A percentile compares a stretch with the other conserved stretches of the same genome.
Conservation (phyloP, 92 coral and sea anemone genomes). For the Epizoanthus scotinus region DNA sequence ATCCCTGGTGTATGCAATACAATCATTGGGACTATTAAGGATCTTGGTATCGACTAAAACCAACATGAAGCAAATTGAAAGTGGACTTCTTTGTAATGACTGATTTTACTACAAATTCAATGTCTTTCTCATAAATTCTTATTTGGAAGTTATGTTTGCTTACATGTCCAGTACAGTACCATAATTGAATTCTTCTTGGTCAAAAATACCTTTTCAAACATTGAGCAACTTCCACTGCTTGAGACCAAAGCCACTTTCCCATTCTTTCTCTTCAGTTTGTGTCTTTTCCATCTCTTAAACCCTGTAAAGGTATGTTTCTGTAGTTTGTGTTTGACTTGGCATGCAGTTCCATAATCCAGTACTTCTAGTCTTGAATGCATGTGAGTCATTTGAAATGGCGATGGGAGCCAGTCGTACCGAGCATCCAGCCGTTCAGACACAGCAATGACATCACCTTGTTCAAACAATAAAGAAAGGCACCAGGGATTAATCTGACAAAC, state of each 20-base stretch:
- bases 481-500: too few relatives aligned
- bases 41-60: too few relatives aligned
- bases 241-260: conserved; percentile 82
- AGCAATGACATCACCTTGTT: conserved; percentile 72
- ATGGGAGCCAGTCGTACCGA: conserved; percentile 96
- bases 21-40: too few relatives aligned
- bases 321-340: conserved; percentile 35
- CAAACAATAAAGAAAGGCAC: not conserved
- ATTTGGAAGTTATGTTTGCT: too few relatives aligned
- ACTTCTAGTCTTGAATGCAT: conserved; percentile 54
- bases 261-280: conserved; percentile 39
- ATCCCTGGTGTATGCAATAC: too few relatives aligned
- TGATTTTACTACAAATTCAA: too few relatives aligned
- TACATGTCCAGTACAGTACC: not conserved
- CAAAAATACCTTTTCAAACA: conserved; percentile 72
- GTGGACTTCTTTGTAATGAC: too few relatives aligned
- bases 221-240: conserved; percentile 75
- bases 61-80: too few relatives aligned
- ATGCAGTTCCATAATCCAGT: conserved; percentile 72
- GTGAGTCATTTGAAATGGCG: conserved; percentile 67
- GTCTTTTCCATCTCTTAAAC: conserved; percentile 32
- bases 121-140: not conserved
- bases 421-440: conserved; percentile 89
- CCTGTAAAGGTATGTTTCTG: conserved; percentile 6
- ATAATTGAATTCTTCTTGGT: not conserved